A percentile compares a stretch with the other conserved stretches of the same genome.
Conservation (phyloP, 2,797 vertebrate genomes). For the Danio tinwini region DNA sequence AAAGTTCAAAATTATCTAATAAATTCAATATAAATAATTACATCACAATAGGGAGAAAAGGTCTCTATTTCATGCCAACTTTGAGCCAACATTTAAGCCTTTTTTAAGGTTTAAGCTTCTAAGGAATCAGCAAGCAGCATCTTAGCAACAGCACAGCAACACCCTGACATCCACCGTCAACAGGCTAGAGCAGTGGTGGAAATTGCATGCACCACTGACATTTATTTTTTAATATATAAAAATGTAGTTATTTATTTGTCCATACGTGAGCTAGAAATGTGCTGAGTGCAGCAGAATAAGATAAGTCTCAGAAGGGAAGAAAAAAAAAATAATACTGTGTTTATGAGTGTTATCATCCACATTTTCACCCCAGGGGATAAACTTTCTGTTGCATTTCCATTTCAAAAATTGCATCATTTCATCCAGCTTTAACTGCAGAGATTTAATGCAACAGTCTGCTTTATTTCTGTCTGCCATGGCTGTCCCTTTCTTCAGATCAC, state of each 20-base stretch:
- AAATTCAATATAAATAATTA: too few relatives aligned
- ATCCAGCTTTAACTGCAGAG: constrained; percentile 11
- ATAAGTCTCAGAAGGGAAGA: constrained; percentile 10
- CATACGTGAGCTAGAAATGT: constrained; percentile 45
- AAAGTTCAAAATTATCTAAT: too few relatives aligned
- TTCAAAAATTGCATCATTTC: constrained; percentile 41
- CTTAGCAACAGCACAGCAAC: background rate
- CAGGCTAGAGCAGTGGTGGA: too few relatives aligned
- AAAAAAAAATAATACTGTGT: background rate
- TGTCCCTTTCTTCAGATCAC: constrained; percentile 6
- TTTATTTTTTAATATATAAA: background rate
- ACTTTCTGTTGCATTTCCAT: constrained; percentile 43
- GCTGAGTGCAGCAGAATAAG: constrained; percentile 36
- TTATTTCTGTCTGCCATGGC: background rate
- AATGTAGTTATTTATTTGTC: background rate
- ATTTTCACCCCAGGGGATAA: constrained; percentile 3
- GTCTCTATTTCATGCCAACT: background rate
- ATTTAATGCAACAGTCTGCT: constrained; percentile 13
- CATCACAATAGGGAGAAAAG: too few relatives aligned
- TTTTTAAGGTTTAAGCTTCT: background rate
- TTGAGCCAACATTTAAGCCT: background rate
- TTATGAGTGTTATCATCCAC: background rate
- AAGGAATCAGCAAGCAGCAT: background rate
- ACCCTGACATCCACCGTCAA: too few relatives aligned
- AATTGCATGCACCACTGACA: background rate